These are phyloP conservation scores for Rhopalosiphum maidis DNA, from an alignment of 1,140 invertebrate species.

Conservation along the genomic window DNA sequence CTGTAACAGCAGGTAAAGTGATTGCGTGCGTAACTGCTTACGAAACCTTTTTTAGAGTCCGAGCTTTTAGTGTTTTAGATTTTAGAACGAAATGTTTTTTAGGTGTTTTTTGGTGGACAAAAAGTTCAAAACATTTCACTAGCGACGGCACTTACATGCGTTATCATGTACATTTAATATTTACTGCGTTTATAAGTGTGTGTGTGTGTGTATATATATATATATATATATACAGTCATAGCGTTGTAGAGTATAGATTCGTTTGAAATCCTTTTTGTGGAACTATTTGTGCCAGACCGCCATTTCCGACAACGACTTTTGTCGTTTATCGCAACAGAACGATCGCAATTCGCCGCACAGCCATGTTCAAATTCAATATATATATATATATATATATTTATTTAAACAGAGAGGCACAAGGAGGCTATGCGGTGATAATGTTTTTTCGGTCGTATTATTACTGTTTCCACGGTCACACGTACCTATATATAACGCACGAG, in stretches of 20 bases:
- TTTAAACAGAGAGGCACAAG: background rate
- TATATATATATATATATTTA: background rate
- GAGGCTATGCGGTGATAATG: background rate
- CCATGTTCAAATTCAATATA: background rate
- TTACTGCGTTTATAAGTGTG: background rate
- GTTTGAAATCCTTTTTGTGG: slow-evolving; percentile 2
- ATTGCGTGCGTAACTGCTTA: background rate
- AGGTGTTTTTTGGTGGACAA: background rate
- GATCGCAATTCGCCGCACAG: background rate
- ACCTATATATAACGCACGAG: background rate
- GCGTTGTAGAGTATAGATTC: background rate
- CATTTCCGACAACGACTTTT: background rate
- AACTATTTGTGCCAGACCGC: background rate
- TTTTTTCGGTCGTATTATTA: slow-evolving; percentile 16
- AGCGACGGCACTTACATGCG: background rate
- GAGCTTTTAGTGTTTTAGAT: background rate
- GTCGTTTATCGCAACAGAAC: slow-evolving; percentile 8
- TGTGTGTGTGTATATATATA: background rate
- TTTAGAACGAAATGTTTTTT: background rate
- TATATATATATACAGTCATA: background rate
- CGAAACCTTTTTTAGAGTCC: background rate
- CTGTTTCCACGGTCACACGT: background rate
- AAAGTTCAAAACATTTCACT: background rate
- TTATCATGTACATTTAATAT: background rate
- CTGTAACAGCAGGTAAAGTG: background rate